Percentiles rank a stretch among this genome's conserved stretches.
These are phyloP conservation scores for Limnephilus auricula DNA, from an alignment of 2,888 invertebrate genomes.

Conservation along the genomic window DNA sequence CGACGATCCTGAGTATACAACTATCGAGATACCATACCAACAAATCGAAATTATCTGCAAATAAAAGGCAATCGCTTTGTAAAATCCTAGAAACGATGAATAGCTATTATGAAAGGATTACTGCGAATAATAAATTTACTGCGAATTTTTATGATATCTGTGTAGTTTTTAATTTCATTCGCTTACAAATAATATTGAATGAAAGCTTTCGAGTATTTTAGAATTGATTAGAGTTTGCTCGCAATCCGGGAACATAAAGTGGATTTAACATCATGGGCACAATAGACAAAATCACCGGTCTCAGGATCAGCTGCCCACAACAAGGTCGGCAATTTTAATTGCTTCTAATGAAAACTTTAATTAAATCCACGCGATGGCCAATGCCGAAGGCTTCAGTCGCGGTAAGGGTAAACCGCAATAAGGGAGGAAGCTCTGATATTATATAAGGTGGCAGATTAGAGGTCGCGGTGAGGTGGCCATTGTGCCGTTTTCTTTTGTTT, in stretches of 20 bases:
- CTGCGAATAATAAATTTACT: background rate
- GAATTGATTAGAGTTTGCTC: background rate
- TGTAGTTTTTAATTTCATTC: background rate
- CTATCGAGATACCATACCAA: too few species aligned
- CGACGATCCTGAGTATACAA: too few species aligned
- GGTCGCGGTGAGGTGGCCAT: background rate
- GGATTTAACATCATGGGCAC: background rate
- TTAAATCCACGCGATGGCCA: slow-evolving; percentile 49
- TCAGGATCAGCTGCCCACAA: background rate
- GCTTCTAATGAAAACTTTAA: slow-evolving; percentile 59
- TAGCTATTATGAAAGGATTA: background rate
- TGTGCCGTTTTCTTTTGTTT: slow-evolving; percentile 1
- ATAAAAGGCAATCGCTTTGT: too few species aligned
- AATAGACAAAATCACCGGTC: background rate
- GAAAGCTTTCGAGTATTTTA: background rate
- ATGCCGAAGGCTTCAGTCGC: background rate
- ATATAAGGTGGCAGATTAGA: slow-evolving; percentile 34
- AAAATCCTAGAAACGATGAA: background rate
- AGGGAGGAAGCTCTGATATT: background rate
- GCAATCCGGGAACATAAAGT: background rate
- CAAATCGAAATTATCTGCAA: too few species aligned
- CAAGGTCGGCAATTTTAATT: slow-evolving; percentile 50
- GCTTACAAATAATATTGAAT: background rate
- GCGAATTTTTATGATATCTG: background rate
- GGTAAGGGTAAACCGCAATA: slow-evolving; percentile 22